Percentiles rank a stretch among this genome's conserved stretches.
Evolutionary conservation across 2,113 vertebrate species (phyloP).

Genomic region (Hippocampus comes): DNA sequence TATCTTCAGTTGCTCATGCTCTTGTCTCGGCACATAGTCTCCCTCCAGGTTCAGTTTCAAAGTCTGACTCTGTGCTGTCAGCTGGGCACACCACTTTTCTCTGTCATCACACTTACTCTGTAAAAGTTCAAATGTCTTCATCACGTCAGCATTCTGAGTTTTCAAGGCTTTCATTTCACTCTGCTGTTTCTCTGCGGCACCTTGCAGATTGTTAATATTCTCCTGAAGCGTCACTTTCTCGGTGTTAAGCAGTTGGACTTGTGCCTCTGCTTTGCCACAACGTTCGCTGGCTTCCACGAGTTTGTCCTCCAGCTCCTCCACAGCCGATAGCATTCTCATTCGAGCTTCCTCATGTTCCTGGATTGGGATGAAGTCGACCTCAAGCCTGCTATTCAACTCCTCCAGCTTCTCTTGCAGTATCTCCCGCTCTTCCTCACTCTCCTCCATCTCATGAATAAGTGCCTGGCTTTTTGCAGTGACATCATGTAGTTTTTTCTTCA

Average conservation of each 20-base stretch:
- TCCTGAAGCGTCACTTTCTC: slow-evolving; percentile 76
- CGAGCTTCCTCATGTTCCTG: slow-evolving; percentile 79
- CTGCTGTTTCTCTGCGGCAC: slow-evolving; percentile 67
- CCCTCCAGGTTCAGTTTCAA: slow-evolving; percentile 72
- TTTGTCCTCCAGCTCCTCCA: slow-evolving; percentile 82
- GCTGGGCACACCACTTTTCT: slow-evolving; percentile 61
- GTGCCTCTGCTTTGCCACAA: slow-evolving; percentile 75
- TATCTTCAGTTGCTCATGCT: slow-evolving; percentile 74
- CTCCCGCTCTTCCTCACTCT: slow-evolving; percentile 73
- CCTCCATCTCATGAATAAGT: slow-evolving; percentile 80
- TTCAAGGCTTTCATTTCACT: slow-evolving; percentile 71
- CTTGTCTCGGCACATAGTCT: slow-evolving; percentile 75
- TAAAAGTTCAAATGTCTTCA: slow-evolving; percentile 72
- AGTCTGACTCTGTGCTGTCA: slow-evolving; percentile 70
- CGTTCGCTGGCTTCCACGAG: slow-evolving; percentile 78
- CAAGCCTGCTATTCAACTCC: slow-evolving; percentile 75
- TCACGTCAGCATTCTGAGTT: slow-evolving; percentile 65
- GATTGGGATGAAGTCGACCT: slow-evolving; percentile 78
- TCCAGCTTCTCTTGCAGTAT: slow-evolving; percentile 81
- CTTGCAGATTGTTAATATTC: slow-evolving; percentile 66
- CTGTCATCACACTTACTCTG: slow-evolving; percentile 67
- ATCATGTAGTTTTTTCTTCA: slow-evolving; percentile 77
- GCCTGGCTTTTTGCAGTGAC: slow-evolving; percentile 77
- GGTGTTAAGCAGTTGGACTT: slow-evolving; percentile 72
- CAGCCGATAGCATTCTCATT: slow-evolving; percentile 66